Base-by-base conservation (phyloP, 1,140 invertebrate species). In the Drosophila tsacasi region DNA sequence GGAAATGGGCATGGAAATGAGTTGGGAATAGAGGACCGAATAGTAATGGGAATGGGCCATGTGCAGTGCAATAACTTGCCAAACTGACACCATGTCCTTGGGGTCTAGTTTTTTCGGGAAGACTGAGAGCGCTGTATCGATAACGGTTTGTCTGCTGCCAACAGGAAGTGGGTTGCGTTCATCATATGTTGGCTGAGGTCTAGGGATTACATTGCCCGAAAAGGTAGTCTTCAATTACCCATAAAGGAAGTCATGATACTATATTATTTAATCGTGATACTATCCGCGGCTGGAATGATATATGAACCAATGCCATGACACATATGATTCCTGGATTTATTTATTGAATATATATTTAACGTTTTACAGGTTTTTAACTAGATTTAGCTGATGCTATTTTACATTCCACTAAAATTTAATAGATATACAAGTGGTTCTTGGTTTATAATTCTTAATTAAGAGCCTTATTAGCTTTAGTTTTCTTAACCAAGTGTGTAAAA, bases 41-140 rank as follows among this genome's bases (percentile, higher is more conserved):
- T 44, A 27, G 37, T 46, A 60, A 44, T 59, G 19, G 59, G 40
- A 21, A 15, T 50, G 71, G 64, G 50, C 57, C 64, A 61, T 40
- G 61, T 83, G 72, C 73, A 80, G 64, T 49, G 81, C 83, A 87
- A 87, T 87, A 87, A 87, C 76, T 87, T 83, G 64, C 73, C 84
- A 86, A 72, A 71, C 67, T 83, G 76, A 83, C 83, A 65, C 76
- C 80, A 87, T 77, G 50, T 87, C 84, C 79, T 71, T 71, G 42
- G 83, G 83, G 83, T 55, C 50, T 58, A 74, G 57, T 83, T 83
- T 85, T 82, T 74, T 60, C 44, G 55, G 65, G 65, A 58, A 60
- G 30, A 39, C 47, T 12, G 40, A 50, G 42, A 65, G 72, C 72
- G 69, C 61, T 73, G 49, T 73, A 67, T 73, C 68, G 75, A 78